Conservation (phyloP, 2,888 invertebrate genomes). For the Hetaerina titia region DNA sequence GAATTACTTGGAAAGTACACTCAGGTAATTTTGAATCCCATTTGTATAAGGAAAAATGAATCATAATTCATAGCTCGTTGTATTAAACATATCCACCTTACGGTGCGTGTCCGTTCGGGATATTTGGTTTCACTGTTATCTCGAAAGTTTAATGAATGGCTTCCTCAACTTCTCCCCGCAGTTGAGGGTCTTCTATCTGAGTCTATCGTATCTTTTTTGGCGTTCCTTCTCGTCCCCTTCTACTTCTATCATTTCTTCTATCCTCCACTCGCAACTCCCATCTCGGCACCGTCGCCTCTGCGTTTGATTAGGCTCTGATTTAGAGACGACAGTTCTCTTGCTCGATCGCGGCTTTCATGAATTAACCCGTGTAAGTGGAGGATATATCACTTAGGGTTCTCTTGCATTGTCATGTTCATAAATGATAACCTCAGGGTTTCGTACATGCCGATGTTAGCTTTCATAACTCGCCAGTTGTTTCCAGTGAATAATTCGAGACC, state of each 20-base stretch:
- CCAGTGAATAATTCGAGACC: no score
- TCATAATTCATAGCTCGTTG: no score
- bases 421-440: no score
- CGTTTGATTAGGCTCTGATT: neutral
- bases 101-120: neutral
- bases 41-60: no score
- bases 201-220: neutral
- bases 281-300: neutral
- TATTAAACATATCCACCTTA: neutral
- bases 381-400: no score
- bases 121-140: neutral
- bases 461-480: no score
- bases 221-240: neutral
- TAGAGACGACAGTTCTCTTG: neutral
- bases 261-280: neutral
- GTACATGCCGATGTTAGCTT: no score
- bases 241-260: neutral
- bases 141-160: neutral
- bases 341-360: neutral
- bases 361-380: no score
- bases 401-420: no score
- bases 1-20: no score
- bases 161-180: neutral
- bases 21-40: no score
- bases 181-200: neutral